Conservation (phyloP, 1,140 invertebrate genomes). For the Vollenhovia emeryi region DNA sequence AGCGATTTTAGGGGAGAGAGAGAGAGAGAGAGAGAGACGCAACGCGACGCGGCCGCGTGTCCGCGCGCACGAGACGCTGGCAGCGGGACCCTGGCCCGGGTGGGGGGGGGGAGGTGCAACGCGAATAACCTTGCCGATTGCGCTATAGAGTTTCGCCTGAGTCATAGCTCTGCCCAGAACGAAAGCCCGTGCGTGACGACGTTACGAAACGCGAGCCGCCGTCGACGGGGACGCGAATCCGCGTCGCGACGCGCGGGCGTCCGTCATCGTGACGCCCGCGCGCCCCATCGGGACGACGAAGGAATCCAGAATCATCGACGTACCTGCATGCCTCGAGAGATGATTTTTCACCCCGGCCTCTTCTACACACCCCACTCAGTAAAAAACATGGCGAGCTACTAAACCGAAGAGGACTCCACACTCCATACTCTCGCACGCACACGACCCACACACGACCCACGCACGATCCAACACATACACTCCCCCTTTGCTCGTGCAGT, state of each 20-base stretch:
- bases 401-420: slow-evolving; percentile 48
- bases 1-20: slow-evolving; percentile 29
- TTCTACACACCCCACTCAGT: slow-evolving; percentile 85
- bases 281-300: background rate
- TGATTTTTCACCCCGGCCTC: slow-evolving; percentile 85
- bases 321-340: slow-evolving; percentile 86
- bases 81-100: slow-evolving; percentile 43
- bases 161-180: slow-evolving; percentile 72
- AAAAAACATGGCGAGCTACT: slow-evolving; percentile 85
- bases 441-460: no score
- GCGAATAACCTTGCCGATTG: slow-evolving; percentile 79
- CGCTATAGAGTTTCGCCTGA: slow-evolving; percentile 74
- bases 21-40: no score
- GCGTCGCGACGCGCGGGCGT: background rate
- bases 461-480: no score
- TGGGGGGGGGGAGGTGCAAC: slow-evolving; percentile 40
- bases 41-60: slow-evolving; percentile 10
- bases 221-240: background rate
- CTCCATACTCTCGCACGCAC: slow-evolving; percentile 54
- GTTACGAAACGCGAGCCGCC: slow-evolving; percentile 74
- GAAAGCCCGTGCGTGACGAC: slow-evolving; percentile 69
- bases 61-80: slow-evolving; percentile 55
- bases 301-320: slow-evolving; percentile 28
- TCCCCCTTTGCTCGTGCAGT: no score
- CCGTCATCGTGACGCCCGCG: background rate